These are phyloP conservation scores for Miltochrista miniata DNA, from an alignment of 2,888 invertebrate species.

Conservation along the genomic window DNA sequence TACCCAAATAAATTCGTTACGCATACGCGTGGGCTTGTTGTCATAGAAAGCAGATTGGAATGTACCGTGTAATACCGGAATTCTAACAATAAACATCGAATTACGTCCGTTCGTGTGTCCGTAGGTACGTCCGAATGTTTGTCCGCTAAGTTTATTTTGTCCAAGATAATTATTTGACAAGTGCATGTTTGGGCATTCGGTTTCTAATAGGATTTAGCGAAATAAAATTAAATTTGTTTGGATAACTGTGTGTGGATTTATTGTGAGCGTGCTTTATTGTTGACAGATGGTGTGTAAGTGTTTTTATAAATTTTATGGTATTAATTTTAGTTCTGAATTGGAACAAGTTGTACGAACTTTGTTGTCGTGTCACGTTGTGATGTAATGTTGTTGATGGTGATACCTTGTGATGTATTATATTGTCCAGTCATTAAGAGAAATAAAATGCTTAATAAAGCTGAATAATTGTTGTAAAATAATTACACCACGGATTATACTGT, in stretches of 20 bases:
- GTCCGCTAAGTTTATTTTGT: slow-evolving; percentile 37
- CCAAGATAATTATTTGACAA: slow-evolving; percentile 39
- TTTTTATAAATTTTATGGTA: neutral
- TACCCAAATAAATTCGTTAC: slow-evolving; percentile 51
- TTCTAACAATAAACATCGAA: slow-evolving; percentile 60
- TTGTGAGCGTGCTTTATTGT: neutral
- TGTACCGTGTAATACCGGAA: slow-evolving; percentile 70
- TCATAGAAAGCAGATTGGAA: slow-evolving; percentile 70
- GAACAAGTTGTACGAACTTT: neutral
- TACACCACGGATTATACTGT: too few relatives aligned
- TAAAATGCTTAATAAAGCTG: too few relatives aligned
- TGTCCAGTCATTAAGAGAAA: too few relatives aligned
- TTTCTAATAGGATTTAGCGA: slow-evolving; percentile 28
- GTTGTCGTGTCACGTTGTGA: neutral
- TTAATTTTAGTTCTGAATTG: neutral
- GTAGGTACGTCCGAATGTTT: slow-evolving; percentile 24
- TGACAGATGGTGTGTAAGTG: neutral
- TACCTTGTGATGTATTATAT: too few relatives aligned
- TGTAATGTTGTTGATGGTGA: too few relatives aligned
- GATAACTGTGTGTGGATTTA: slow-evolving; percentile 1
- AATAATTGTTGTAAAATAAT: too few relatives aligned
- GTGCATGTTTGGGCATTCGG: slow-evolving; percentile 25
- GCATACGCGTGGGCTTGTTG: slow-evolving; percentile 57
- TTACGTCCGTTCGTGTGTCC: slow-evolving; percentile 34
- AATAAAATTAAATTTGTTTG: slow-evolving; percentile 11